These are phyloP conservation scores for Silurus lanzhouensis DNA, from an alignment of 2,797 vertebrate genomes.

Conservation along the genomic window DNA sequence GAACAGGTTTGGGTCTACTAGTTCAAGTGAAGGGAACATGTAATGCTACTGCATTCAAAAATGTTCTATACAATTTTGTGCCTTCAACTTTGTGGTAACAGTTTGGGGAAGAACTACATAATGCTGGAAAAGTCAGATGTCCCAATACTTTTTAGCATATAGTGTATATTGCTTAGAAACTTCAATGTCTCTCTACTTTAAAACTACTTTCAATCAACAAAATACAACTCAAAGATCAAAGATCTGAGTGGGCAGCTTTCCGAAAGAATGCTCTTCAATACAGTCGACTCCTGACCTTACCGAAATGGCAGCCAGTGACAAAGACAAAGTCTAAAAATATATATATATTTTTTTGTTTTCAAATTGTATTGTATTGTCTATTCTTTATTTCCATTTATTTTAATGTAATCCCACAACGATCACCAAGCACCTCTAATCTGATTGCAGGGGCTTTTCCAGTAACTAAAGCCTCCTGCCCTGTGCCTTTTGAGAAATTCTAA, in stretches of 20 bases:
- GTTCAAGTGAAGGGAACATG: no score
- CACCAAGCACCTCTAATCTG: constrained; percentile 16
- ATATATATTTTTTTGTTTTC: background rate
- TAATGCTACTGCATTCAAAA: no score
- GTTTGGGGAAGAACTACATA: no score
- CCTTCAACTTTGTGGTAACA: no score
- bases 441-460: constrained; percentile 12
- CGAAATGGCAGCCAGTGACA: background rate
- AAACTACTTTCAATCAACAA: background rate
- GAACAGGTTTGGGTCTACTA: no score
- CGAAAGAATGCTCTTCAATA: background rate
- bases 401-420: background rate
- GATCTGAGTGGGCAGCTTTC: background rate
- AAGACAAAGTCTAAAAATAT: background rate
- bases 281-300: background rate
- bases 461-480: constrained; percentile 5
- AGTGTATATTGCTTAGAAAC: background rate
- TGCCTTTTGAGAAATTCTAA: constrained; percentile 15
- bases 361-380: background rate
- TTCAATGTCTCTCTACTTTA: background rate
- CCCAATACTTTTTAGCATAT: no score
- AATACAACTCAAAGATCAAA: background rate
- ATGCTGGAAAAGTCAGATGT: no score
- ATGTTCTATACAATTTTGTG: no score
- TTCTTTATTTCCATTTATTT: background rate